Percentiles rank a stretch among this genome's conserved stretches.
phyloP scores from a whole-genome alignment of 2,113 vertebrate species.

The Sylvietta virens region DNA sequence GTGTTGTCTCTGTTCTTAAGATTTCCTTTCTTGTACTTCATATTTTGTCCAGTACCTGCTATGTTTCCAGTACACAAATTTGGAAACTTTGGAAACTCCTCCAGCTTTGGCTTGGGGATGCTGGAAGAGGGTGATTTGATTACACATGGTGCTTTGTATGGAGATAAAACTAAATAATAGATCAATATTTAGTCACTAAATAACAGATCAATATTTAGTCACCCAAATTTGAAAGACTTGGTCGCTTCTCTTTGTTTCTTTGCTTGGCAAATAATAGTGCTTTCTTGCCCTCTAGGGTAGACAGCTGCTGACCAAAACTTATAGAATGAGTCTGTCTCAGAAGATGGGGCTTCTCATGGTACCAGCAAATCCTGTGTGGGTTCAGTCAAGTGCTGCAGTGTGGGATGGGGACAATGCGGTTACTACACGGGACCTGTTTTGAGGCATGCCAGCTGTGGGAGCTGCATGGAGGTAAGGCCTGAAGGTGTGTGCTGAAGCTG shows the following conservation, averaged over 20 bases:
- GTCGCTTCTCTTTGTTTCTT: background rate
- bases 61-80: background rate
- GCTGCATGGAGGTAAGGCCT: background rate
- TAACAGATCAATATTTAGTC: background rate
- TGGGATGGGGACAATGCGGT: too few species aligned
- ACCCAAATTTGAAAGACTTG: background rate
- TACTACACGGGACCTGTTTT: accelerated
- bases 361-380: too few species aligned
- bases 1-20: background rate
- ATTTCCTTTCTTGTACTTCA: background rate
- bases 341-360: accelerated
- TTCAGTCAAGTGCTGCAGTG: background rate
- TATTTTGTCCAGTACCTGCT: background rate
- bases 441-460: background rate
- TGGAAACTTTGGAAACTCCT: background rate
- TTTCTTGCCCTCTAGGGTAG: background rate
- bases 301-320: background rate
- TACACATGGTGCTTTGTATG: background rate
- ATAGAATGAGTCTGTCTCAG: background rate
- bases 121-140: background rate
- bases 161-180: background rate
- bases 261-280: too few species aligned
- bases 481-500: background rate
- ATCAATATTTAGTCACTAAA: background rate
- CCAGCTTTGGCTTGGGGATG: background rate